Percentiles rank a stretch among this genome's conserved stretches.
Conservation (phyloP, 2,888 invertebrate genomes). For the Caenorhabditis angaria region DNA sequence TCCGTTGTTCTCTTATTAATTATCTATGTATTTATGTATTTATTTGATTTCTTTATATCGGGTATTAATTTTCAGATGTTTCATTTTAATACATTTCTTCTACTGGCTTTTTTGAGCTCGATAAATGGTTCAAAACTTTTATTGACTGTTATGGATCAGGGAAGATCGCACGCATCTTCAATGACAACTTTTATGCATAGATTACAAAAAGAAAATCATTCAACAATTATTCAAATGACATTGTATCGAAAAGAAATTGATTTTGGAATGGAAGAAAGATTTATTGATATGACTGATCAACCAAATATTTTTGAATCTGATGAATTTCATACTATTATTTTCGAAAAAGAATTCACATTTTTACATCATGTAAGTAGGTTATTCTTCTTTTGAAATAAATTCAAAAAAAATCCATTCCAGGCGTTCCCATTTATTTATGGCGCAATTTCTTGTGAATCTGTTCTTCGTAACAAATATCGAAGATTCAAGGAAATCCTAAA, state of each 20-base stretch:
- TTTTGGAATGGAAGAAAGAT: constrained; percentile 39
- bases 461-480: constrained; percentile 5
- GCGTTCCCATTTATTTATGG: constrained; percentile 40
- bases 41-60: neutral
- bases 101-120: neutral
- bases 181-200: constrained; percentile 40
- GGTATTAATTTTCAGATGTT: no score
- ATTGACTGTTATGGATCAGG: constrained; percentile 42
- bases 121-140: constrained; percentile 16
- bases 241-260: constrained; percentile 17
- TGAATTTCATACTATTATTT: constrained; percentile 33
- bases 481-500: constrained; percentile 27
- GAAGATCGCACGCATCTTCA: constrained; percentile 42
- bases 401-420: constrained; percentile 1
- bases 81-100: no score
- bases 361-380: constrained; percentile 10
- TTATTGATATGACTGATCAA: constrained; percentile 28
- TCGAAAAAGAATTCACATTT: constrained; percentile 37
- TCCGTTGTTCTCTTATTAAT: neutral
- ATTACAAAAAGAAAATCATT: constrained; percentile 32
- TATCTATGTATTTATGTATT: neutral
- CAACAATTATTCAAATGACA: constrained; percentile 21
- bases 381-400: no score
- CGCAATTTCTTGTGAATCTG: constrained; percentile 20
- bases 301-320: constrained; percentile 26